Evolutionary conservation across 2,888 invertebrate genomes (phyloP).

Genomic region (Clistopyga incitator): DNA sequence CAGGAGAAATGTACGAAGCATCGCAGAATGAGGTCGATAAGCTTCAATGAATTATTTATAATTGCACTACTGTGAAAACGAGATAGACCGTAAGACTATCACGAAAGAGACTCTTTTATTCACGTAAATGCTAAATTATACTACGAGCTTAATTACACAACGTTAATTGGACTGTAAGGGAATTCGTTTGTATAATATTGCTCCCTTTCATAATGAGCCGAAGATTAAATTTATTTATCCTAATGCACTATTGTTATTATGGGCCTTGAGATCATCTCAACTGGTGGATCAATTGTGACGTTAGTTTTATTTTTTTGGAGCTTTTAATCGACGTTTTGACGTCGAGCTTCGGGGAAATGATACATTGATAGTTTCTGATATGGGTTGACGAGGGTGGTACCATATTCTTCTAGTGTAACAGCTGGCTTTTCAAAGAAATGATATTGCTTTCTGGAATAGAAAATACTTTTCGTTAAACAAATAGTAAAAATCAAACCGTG

Average conservation of each 20-base stretch:
- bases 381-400: not conserved
- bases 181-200: constrained; percentile 35
- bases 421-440: too few species aligned
- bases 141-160: constrained; percentile 22
- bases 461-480: too few species aligned
- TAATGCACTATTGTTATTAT: not conserved
- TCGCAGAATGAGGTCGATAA: constrained; percentile 45
- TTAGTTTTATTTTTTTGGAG: not conserved
- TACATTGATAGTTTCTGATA: not conserved
- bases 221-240: not conserved
- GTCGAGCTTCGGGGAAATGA: not conserved
- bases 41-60: constrained; percentile 60
- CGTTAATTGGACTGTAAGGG: constrained; percentile 32
- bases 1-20: not conserved
- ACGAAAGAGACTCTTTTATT: constrained; percentile 11
- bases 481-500: too few species aligned
- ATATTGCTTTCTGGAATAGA: too few species aligned
- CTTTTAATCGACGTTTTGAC: not conserved
- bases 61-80: constrained; percentile 30
- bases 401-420: not conserved
- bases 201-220: not conserved
- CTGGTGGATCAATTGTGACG: not conserved
- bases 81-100: not conserved
- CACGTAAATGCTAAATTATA: constrained; percentile 32
- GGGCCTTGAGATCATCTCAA: not conserved